Evolutionary conservation across 2,113 vertebrate genomes (phyloP).

Genomic region (Leucoraja erinaceus): DNA sequence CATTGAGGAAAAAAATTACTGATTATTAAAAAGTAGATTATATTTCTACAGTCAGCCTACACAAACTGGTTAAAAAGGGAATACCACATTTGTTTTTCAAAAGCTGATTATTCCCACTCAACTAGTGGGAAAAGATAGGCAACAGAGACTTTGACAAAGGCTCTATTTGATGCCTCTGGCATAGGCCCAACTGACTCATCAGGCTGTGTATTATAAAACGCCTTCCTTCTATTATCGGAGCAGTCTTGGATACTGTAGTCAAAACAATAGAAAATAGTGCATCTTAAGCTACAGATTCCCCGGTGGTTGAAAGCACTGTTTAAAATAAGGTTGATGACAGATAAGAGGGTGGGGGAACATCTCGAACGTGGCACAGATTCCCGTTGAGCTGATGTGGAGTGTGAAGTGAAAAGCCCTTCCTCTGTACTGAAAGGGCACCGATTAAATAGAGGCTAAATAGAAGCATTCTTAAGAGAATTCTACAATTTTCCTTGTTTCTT

Average conservation of each 20-base stretch:
- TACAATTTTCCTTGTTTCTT: conserved; percentile 27
- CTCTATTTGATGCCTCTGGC: conserved; percentile 28
- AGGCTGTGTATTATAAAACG: conserved; percentile 36
- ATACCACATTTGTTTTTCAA: conserved; percentile 17
- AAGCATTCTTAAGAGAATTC: conserved; percentile 23
- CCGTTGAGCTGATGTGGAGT: neutral
- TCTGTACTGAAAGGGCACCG: conserved; percentile 31
- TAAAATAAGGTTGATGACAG: conserved; percentile 31
- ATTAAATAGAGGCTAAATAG: conserved; percentile 29
- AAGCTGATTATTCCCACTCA: conserved; percentile 37
- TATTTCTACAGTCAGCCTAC: conserved; percentile 24
- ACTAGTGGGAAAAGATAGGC: conserved; percentile 35
- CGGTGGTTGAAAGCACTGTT: neutral
- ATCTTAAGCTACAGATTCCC: conserved; percentile 36
- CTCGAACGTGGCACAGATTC: neutral
- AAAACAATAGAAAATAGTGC: conserved; percentile 35
- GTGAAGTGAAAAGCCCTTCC: conserved; percentile 14
- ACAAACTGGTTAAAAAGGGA: conserved; percentile 27
- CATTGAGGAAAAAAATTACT: neutral
- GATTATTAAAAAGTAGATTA: neutral
- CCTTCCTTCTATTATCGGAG: conserved; percentile 36
- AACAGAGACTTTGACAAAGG: conserved; percentile 32
- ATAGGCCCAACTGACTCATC: conserved; percentile 4
- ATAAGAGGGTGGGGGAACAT: conserved; percentile 28
- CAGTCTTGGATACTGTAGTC: conserved; percentile 19